Percentiles rank a stretch among this genome's conserved stretches.
Conservation (phyloP, 1,140 invertebrate genomes). For the Brachionus sp. region DNA sequence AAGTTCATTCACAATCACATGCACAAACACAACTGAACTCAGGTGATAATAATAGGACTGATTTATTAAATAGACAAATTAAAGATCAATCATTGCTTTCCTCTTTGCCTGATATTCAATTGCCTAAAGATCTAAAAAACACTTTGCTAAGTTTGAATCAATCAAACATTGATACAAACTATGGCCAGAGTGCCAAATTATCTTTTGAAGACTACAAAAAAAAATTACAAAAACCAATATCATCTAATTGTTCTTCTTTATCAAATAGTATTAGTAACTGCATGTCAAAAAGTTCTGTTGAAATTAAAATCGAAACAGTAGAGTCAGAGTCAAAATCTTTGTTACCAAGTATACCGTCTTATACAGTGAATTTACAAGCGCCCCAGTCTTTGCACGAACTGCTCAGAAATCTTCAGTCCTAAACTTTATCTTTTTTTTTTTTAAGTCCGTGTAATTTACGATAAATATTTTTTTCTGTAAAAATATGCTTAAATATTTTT, state of each 20-base stretch:
- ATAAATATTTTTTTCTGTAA: neutral
- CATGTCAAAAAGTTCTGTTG: neutral
- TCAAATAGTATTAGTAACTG: neutral
- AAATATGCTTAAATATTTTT: neutral
- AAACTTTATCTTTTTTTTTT: neutral
- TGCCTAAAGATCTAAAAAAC: slow-evolving; percentile 20
- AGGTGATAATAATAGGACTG: neutral
- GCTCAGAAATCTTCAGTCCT: slow-evolving; percentile 43
- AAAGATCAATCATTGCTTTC: neutral
- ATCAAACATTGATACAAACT: neutral
- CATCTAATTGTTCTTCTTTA: neutral
- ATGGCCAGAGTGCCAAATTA: neutral
- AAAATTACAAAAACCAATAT: slow-evolving; percentile 26
- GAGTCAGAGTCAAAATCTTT: neutral
- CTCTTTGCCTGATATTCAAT: slow-evolving; percentile 26
- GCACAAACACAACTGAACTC: neutral
- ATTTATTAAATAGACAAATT: neutral
- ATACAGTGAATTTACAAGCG: slow-evolving; percentile 34
- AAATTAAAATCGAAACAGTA: neutral
- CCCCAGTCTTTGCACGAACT: slow-evolving; percentile 44
- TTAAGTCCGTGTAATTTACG: slow-evolving; percentile 12
- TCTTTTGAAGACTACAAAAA: slow-evolving; percentile 35
- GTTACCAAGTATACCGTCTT: slow-evolving; percentile 34
- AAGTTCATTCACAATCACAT: neutral
- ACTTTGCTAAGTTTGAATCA: neutral